Conservation (phyloP, 2,888 invertebrate genomes). For the Meandrusa payeni region DNA sequence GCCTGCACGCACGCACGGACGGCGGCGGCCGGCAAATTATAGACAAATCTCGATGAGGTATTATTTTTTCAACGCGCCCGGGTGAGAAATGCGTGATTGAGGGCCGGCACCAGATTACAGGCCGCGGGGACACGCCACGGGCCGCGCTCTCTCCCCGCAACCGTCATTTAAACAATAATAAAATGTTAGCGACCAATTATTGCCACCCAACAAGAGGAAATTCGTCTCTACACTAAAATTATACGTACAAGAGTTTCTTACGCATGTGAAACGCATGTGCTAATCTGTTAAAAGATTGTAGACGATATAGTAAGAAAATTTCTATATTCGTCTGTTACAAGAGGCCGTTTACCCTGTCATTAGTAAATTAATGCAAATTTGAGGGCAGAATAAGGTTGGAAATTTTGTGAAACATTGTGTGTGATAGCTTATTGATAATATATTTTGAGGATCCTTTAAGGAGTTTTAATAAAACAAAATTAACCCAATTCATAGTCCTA, state of each 20-base stretch:
- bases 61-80: slow-evolving; percentile 79
- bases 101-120: slow-evolving; percentile 76
- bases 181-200: slow-evolving; percentile 71
- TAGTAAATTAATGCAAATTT: slow-evolving; percentile 75
- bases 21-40: slow-evolving; percentile 75
- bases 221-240: neutral
- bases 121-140: slow-evolving; percentile 68
- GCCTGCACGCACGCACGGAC: slow-evolving; percentile 36
- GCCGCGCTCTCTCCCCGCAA: slow-evolving; percentile 64
- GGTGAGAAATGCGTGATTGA: slow-evolving; percentile 80
- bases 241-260: neutral
- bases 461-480: no score
- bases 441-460: neutral
- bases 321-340: slow-evolving; percentile 60
- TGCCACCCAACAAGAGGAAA: slow-evolving; percentile 55
- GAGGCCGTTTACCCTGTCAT: slow-evolving; percentile 66
- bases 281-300: slow-evolving; percentile 47
- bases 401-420: slow-evolving; percentile 71
- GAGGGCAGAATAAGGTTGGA: slow-evolving; percentile 67
- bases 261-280: slow-evolving; percentile 23
- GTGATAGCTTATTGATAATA: slow-evolving; percentile 42
- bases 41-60: slow-evolving; percentile 74
- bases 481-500: no score
- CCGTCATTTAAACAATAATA: slow-evolving; percentile 75
- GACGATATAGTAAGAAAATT: slow-evolving; percentile 52